Percentiles rank a stretch among this genome's conserved stretches.
phyloP scores from a whole-genome alignment of 2,888 invertebrate genomes.

The Ophioninae sp. region DNA sequence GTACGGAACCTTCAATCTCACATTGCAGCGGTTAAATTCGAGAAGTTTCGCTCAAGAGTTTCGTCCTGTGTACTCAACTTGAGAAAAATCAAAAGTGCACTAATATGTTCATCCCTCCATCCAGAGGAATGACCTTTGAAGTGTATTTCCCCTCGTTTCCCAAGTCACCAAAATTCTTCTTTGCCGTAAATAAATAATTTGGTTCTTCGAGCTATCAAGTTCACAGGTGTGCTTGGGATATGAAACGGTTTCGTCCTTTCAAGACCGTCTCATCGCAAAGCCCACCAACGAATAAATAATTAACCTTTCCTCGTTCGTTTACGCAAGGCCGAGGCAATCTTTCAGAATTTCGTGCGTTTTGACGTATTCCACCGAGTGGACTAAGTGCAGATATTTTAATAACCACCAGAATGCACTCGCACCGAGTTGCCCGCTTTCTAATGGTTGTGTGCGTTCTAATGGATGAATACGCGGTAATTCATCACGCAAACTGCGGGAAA shows the following conservation, averaged over 20 bases:
- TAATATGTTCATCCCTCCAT: neutral
- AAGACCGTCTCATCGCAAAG: no score
- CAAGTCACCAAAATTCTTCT: neutral
- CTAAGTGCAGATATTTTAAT: conserved; percentile 4
- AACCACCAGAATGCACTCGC: conserved; percentile 45
- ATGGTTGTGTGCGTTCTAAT: conserved; percentile 46
- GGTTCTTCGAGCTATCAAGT: neutral
- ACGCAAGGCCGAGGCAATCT: neutral
- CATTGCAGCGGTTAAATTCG: no score
- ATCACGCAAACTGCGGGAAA: conserved; percentile 57
- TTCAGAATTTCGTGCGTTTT: neutral
- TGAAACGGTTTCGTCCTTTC: neutral
- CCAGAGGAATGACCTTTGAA: no score
- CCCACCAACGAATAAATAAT: neutral
- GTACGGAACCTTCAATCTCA: neutral
- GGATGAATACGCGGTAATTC: conserved; percentile 57
- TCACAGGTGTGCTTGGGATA: neutral
- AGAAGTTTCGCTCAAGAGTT: neutral
- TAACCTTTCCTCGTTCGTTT: neutral
- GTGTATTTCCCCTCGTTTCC: neutral
- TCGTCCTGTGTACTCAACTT: neutral
- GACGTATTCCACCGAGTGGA: neutral
- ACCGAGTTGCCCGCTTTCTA: conserved; percentile 44
- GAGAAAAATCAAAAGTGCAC: neutral
- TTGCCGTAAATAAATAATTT: neutral